Evolutionary conservation across 1,140 invertebrate species (phyloP).

Genomic region (Camponotus floridanus): DNA sequence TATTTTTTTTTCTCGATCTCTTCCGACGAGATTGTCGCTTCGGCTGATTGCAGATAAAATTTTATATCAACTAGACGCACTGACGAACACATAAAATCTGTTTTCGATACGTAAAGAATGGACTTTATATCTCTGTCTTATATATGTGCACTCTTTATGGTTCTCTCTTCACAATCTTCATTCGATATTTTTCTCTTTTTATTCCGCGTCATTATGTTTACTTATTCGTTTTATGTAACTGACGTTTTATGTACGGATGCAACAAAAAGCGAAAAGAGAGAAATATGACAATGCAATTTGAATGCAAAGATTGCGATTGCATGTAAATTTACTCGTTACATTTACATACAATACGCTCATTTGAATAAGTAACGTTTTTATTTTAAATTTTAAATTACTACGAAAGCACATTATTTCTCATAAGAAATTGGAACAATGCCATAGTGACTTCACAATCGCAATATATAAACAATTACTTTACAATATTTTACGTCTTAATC

Average conservation of each 20-base stretch:
- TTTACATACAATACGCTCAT: not conserved
- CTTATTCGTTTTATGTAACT: not conserved
- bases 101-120: not conserved
- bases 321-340: not conserved
- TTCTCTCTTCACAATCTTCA: not conserved
- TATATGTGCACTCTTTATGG: not conserved
- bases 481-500: not conserved
- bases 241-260: not conserved
- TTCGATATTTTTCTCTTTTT: not conserved
- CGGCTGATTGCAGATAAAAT: not conserved
- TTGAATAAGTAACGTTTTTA: not conserved
- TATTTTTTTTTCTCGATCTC: not conserved
- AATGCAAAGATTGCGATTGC: not conserved
- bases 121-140: not conserved
- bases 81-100: slow-evolving; percentile 7
- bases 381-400: not conserved
- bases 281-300: not conserved
- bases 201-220: too few relatives aligned
- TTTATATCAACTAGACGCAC: not conserved
- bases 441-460: not conserved
- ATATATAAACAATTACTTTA: not conserved
- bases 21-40: not conserved
- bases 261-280: not conserved
- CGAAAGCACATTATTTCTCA: slow-evolving; percentile 27
- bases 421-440: not conserved